Evolutionary conservation across 1,140 invertebrate genomes (phyloP).

Genomic region (Stegodyphus mimosarum): DNA sequence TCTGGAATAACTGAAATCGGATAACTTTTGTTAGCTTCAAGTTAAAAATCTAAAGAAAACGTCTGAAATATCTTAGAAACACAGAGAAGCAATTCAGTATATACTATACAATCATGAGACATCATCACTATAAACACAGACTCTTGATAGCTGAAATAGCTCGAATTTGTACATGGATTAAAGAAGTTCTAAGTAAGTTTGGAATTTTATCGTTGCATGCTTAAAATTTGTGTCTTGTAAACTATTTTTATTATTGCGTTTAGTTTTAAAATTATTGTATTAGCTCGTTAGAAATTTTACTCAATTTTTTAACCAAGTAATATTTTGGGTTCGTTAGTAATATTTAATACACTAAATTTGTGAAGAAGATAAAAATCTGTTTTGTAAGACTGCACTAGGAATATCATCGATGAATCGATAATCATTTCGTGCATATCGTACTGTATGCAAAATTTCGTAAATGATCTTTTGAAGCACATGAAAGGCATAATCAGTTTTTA

Average conservation of each 20-base stretch:
- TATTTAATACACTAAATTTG: not conserved
- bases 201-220: not conserved
- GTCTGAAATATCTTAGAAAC: not conserved
- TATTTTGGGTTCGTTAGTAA: not conserved
- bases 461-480: too few species aligned
- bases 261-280: not conserved
- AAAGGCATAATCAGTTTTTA: too few species aligned
- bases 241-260: not conserved
- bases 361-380: not conserved
- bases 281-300: not conserved
- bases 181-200: constrained; percentile 36
- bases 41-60: not conserved
- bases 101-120: constrained; percentile 2
- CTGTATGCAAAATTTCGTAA: too few species aligned
- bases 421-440: too few species aligned
- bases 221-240: too few species aligned
- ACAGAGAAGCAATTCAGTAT: too few species aligned
- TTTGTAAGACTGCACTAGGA: too few species aligned
- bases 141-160: constrained; percentile 10
- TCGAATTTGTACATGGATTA: constrained; percentile 19
- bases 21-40: not conserved
- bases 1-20: not conserved
- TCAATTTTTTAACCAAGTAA: not conserved
- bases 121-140: not conserved
- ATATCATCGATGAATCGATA: not conserved